A percentile compares a stretch with the other conserved stretches of the same genome.
Evolutionary conservation across 1,140 invertebrate genomes (phyloP).

Genomic region (Physella acuta): DNA sequence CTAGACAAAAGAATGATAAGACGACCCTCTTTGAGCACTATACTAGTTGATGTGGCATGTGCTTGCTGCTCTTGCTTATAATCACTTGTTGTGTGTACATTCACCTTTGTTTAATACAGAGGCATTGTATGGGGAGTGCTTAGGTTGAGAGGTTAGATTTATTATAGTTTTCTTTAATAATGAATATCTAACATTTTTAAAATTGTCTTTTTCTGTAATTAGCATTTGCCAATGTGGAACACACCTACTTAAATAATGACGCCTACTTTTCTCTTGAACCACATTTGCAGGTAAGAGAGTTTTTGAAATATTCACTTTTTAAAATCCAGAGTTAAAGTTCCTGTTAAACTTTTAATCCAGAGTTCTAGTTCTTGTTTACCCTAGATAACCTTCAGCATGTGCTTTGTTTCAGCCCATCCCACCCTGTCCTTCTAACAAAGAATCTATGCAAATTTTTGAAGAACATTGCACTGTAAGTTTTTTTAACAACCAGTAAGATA

Average conservation of each 20-base stretch:
- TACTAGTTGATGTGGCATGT: too few relatives aligned
- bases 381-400: too few relatives aligned
- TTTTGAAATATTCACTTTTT: constrained; percentile 3
- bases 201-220: background rate
- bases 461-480: constrained; percentile 75
- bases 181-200: background rate
- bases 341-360: too few relatives aligned
- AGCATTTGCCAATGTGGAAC: constrained; percentile 13
- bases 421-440: constrained; percentile 74
- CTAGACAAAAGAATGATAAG: too few relatives aligned
- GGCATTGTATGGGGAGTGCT: too few relatives aligned
- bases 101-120: too few relatives aligned
- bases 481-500: background rate
- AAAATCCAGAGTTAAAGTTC: background rate
- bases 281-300: constrained; percentile 20
- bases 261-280: constrained; percentile 17
- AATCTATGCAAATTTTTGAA: constrained; percentile 80
- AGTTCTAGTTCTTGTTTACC: too few relatives aligned
- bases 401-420: constrained; percentile 72
- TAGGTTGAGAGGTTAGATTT: too few relatives aligned
- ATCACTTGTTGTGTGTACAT: too few relatives aligned
- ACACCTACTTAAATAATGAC: constrained; percentile 18
- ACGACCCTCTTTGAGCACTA: too few relatives aligned
- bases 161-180: background rate
- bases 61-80: too few relatives aligned